Evolutionary conservation across 92 coral and sea anemone genomes (phyloP).

Genomic region (Zoanthus solanderi): DNA sequence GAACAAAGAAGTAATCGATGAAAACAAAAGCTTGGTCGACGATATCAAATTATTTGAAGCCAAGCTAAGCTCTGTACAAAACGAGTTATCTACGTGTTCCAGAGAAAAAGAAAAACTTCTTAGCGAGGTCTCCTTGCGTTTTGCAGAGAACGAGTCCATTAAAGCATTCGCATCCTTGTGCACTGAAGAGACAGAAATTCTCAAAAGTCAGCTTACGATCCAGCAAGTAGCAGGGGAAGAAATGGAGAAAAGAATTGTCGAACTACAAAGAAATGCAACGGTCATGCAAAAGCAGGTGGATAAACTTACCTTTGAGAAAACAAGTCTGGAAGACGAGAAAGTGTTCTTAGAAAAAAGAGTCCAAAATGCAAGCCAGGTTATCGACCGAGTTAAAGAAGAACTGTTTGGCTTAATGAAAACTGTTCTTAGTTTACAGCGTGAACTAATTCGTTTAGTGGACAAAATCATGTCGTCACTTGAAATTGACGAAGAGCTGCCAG

Average conservation of each 20-base stretch:
- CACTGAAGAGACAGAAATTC: slow-evolving; percentile 76
- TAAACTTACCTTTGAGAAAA: slow-evolving; percentile 69
- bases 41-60: slow-evolving; percentile 73
- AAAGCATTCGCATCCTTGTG: slow-evolving; percentile 80
- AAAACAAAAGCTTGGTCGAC: slow-evolving; percentile 81
- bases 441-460: slow-evolving; percentile 76
- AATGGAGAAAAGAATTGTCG: slow-evolving; percentile 69
- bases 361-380: slow-evolving; percentile 76
- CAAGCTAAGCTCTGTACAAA: slow-evolving; percentile 73
- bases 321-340: slow-evolving; percentile 80
- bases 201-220: slow-evolving; percentile 71
- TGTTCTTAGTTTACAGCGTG: slow-evolving; percentile 83
- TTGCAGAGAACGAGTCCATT: slow-evolving; percentile 76
- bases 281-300: slow-evolving; percentile 68
- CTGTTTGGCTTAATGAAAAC: slow-evolving; percentile 81
- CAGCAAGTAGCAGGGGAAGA: slow-evolving; percentile 72
- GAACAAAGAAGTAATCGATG: slow-evolving; percentile 65
- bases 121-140: slow-evolving; percentile 75
- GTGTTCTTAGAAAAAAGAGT: slow-evolving; percentile 75
- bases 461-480: slow-evolving; percentile 72
- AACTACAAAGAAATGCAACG: slow-evolving; percentile 74
- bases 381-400: slow-evolving; percentile 85
- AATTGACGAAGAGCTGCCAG: slow-evolving; percentile 55
- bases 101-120: slow-evolving; percentile 81
- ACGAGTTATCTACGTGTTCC: slow-evolving; percentile 71